Conservation (phyloP, 2,888 invertebrate genomes). For the Parasteatoda lunata region DNA sequence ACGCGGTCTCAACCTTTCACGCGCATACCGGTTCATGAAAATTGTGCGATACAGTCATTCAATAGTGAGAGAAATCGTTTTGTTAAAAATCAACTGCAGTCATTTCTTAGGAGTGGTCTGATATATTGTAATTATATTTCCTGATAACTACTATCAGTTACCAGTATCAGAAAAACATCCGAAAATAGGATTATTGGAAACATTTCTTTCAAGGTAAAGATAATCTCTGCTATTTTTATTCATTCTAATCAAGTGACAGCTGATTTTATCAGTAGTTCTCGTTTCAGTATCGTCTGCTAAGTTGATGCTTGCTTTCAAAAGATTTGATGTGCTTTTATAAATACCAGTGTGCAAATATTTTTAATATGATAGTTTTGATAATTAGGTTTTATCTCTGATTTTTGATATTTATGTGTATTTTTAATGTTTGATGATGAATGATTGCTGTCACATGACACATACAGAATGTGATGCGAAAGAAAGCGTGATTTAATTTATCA, state of each 20-base stretch:
- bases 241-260: background rate
- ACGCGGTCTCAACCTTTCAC: background rate
- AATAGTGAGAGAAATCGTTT: background rate
- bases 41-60: background rate
- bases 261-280: background rate
- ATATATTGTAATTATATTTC: background rate
- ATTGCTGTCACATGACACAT: too few species aligned
- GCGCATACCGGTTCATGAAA: background rate
- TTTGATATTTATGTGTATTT: too few species aligned
- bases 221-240: background rate
- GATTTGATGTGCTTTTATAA: too few species aligned
- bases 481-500: too few species aligned
- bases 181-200: background rate
- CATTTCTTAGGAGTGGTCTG: background rate
- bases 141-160: background rate
- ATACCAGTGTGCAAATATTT: too few species aligned
- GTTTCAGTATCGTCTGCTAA: background rate
- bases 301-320: too few species aligned
- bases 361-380: too few species aligned
- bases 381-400: too few species aligned
- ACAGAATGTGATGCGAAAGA: too few species aligned
- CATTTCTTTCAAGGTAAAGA: background rate
- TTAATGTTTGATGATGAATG: too few species aligned
- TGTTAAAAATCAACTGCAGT: background rate
- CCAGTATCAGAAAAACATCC: background rate